Evolutionary conservation across 2,797 vertebrate species (phyloP).

Genomic region (Takifugu ocellatus): DNA sequence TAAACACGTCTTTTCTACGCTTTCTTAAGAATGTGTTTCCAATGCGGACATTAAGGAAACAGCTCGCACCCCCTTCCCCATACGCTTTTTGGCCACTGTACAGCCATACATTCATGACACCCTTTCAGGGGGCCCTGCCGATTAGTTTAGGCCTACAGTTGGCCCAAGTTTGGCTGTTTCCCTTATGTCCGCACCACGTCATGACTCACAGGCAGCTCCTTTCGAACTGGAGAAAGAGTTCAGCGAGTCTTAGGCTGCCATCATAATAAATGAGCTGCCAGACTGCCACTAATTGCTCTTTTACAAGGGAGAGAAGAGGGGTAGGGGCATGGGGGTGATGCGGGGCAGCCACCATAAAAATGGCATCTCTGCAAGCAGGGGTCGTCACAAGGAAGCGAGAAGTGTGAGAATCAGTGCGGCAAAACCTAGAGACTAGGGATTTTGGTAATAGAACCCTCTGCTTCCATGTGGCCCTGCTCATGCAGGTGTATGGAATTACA

Average conservation of each 20-base stretch:
- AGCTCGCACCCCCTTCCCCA: slow-evolving; percentile 1
- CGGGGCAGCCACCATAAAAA: slow-evolving; percentile 21
- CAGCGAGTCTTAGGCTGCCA: slow-evolving; percentile 60
- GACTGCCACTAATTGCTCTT: slow-evolving; percentile 57
- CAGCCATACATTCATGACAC: slow-evolving; percentile 56
- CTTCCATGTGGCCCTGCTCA: slow-evolving; percentile 13
- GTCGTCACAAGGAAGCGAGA: slow-evolving; percentile 62
- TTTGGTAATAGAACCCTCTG: slow-evolving; percentile 29
- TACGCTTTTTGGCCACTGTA: slow-evolving; percentile 56
- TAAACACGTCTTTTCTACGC: slow-evolving; percentile 48
- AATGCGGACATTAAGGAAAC: slow-evolving; percentile 40
- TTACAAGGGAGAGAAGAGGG: slow-evolving; percentile 33
- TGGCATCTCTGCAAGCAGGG: slow-evolving; percentile 36
- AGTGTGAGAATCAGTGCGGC: slow-evolving; percentile 46
- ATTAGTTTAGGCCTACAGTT: slow-evolving; percentile 44
- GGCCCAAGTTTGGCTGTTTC: slow-evolving; percentile 49
- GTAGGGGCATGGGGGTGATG: slow-evolving; percentile 5
- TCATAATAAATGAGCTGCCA: slow-evolving; percentile 71
- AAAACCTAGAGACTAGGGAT: slow-evolving; percentile 4
- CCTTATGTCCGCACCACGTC: slow-evolving; percentile 58
- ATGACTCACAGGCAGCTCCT: slow-evolving; percentile 64
- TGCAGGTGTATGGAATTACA: slow-evolving; percentile 40
- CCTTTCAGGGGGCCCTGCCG: slow-evolving; percentile 40
- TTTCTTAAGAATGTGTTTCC: slow-evolving; percentile 50
- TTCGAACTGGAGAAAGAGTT: slow-evolving; percentile 54